Percentiles rank a stretch among this genome's conserved stretches.
Conservation (phyloP, 2,113 vertebrate species). For the Albula glossodonta region DNA sequence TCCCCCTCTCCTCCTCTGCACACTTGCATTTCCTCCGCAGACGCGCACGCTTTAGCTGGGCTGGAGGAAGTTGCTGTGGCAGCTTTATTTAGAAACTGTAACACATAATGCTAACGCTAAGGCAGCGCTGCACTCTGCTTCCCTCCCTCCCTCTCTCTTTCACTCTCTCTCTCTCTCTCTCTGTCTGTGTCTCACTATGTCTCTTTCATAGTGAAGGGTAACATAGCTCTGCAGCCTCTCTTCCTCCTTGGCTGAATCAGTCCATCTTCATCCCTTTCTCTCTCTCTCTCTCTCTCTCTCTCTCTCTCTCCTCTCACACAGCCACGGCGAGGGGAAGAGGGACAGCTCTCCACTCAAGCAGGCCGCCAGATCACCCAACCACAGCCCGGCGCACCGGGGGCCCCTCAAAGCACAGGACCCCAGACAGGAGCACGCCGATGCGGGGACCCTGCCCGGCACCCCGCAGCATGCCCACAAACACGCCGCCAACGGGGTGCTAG, state of each 20-base stretch:
- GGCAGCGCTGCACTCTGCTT: not conserved
- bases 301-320: not conserved
- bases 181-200: not conserved
- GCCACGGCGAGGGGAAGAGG: slow-evolving; percentile 12
- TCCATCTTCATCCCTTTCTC: not conserved
- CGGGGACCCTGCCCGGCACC: not conserved
- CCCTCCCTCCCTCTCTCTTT: not conserved
- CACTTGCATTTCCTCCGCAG: not conserved
- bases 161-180: not conserved
- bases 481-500: not conserved
- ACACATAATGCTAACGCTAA: not conserved
- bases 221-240: not conserved
- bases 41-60: not conserved
- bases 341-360: not conserved
- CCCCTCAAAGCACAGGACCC: not conserved
- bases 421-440: not conserved
- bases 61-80: not conserved
- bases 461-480: not conserved
- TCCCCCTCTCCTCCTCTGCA: not conserved
- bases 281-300: no score
- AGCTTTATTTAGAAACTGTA: not conserved
- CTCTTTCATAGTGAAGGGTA: not conserved
- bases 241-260: not conserved
- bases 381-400: not conserved
- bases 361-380: not conserved